phyloP scores from a whole-genome alignment of 1,140 invertebrate species.

The Hylaeus volcanicus region DNA sequence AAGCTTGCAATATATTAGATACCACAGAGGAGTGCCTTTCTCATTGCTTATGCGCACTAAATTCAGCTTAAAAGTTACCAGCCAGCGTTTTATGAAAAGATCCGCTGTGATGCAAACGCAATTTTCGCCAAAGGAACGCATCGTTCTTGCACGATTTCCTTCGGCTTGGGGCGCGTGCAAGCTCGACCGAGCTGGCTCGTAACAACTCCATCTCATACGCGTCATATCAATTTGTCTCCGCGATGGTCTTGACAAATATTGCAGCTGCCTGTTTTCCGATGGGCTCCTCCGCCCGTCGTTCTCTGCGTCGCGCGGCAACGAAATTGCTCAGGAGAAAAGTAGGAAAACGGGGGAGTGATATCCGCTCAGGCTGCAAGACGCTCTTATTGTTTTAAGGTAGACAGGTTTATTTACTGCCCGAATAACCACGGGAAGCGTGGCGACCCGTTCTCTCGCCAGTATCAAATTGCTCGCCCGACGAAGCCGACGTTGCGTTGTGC shows the following conservation, averaged over 20 bases:
- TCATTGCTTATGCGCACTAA: neutral
- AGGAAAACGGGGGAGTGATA: constrained; percentile 41
- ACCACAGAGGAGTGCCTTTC: neutral
- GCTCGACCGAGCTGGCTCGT: constrained; percentile 25
- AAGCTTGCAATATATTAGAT: no score
- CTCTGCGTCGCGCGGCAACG: constrained; percentile 40
- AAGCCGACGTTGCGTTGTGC: constrained; percentile 45
- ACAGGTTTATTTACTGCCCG: constrained; percentile 73
- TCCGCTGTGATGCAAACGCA: neutral
- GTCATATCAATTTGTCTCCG: constrained; percentile 72
- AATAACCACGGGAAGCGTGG: constrained; percentile 65
- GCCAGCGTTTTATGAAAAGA: neutral
- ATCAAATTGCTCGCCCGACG: constrained; percentile 59
- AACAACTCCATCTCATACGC: constrained; percentile 66
- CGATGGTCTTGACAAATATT: constrained; percentile 70
- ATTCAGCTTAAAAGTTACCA: neutral
- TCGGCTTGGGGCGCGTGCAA: neutral
- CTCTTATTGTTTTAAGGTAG: constrained; percentile 72
- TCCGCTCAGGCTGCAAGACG: constrained; percentile 61
- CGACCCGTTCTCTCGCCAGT: constrained; percentile 19
- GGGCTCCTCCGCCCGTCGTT: constrained; percentile 5
- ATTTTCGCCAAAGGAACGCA: neutral
- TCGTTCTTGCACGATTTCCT: constrained; percentile 4
- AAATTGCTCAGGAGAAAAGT: constrained; percentile 68
- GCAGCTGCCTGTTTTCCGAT: constrained; percentile 54